Evolutionary conservation across 2,113 vertebrate genomes (phyloP).

Genomic region (Syrrhaptes paradoxus): DNA sequence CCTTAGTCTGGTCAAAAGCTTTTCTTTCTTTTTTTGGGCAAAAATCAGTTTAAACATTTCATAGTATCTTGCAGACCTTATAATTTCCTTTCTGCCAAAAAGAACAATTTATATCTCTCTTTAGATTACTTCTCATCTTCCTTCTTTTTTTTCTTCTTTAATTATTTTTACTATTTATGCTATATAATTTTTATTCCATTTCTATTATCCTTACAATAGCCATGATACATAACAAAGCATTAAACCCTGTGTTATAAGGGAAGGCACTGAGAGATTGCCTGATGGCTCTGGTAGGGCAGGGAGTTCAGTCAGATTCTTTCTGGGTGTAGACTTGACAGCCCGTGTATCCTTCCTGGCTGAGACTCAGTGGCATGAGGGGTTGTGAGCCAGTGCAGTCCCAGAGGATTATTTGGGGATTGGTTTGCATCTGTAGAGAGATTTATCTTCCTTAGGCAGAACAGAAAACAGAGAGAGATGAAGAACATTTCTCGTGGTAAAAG

Average conservation of each 20-base stretch:
- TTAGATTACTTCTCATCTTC: constrained; percentile 6
- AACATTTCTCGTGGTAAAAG: background rate
- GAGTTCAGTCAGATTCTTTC: background rate
- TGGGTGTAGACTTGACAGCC: background rate
- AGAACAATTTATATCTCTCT: background rate
- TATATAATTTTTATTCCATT: background rate
- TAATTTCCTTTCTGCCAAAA: constrained; percentile 8
- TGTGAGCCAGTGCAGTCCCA: background rate
- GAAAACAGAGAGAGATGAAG: background rate
- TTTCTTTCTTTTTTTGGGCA: constrained; percentile 21
- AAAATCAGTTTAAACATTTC: constrained; percentile 30
- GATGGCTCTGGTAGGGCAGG: background rate
- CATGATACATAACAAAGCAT: background rate
- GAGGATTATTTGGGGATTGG: background rate
- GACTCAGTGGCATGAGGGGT: background rate
- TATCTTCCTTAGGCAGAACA: background rate
- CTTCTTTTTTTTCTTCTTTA: background rate
- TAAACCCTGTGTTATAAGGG: background rate
- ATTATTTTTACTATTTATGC: constrained; percentile 27
- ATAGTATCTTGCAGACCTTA: background rate
- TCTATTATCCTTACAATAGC: background rate
- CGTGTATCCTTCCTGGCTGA: background rate
- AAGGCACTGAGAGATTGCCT: background rate
- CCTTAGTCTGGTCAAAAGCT: constrained; percentile 11
- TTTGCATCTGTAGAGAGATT: background rate